phyloP scores from a whole-genome alignment of 2,113 vertebrate genomes.

The Nestor notabilis region DNA sequence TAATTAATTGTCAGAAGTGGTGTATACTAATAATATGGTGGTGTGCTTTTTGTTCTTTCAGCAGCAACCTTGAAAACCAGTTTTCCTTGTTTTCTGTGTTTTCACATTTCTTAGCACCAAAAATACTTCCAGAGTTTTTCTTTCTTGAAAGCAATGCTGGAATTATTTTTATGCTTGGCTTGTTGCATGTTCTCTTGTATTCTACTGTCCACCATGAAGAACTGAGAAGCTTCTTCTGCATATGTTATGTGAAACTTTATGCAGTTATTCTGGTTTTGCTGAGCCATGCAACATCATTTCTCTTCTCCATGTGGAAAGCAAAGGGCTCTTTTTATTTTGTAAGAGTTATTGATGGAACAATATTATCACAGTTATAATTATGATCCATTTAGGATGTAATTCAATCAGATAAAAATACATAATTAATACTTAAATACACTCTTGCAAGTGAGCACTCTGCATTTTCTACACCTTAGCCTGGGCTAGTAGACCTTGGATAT shows the following conservation, averaged over 20 bases:
- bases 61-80: background rate
- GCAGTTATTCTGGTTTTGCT: background rate
- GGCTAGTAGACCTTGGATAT: background rate
- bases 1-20: slow-evolving; percentile 40
- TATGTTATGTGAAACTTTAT: background rate
- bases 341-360: background rate
- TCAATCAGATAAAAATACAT: background rate
- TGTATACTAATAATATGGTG: background rate
- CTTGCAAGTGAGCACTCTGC: background rate
- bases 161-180: background rate
- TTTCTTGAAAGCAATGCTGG: background rate
- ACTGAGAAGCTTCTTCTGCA: background rate
- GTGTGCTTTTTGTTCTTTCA: slow-evolving; percentile 3
- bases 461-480: background rate
- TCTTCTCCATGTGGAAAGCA: background rate
- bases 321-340: background rate
- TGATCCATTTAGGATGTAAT: background rate
- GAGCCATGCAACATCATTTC: background rate
- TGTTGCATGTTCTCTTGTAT: background rate
- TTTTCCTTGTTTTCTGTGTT: background rate
- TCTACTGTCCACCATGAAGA: background rate
- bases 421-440: background rate
- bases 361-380: background rate
- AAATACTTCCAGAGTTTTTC: background rate
- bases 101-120: background rate